These are phyloP conservation scores for Xerus inauris DNA, from an alignment of 2,113 vertebrate genomes.

Conservation along the genomic window DNA sequence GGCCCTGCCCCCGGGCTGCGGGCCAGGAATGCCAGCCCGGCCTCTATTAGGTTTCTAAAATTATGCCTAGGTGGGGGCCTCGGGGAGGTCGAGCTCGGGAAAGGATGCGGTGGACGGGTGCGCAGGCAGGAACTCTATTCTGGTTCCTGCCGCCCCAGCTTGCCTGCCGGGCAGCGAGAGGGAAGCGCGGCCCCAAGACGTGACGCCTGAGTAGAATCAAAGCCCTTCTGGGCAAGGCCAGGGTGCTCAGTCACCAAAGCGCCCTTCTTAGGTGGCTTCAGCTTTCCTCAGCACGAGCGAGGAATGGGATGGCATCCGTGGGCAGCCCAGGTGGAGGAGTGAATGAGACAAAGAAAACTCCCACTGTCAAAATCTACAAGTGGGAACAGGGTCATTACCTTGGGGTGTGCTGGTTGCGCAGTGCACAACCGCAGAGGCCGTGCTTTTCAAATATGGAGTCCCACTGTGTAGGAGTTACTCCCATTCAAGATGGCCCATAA, in stretches of 20 bases:
- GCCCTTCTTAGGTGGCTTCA: background rate
- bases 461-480: accelerated
- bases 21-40: slow-evolving; percentile 59
- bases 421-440: background rate
- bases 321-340: background rate
- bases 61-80: background rate
- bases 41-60: slow-evolving; percentile 68
- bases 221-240: background rate
- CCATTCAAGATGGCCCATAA: background rate
- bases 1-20: slow-evolving; percentile 52
- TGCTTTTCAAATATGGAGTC: background rate
- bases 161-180: background rate
- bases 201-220: slow-evolving; percentile 48
- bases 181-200: slow-evolving; percentile 69
- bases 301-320: background rate
- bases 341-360: background rate
- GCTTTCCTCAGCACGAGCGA: background rate
- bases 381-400: background rate
- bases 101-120: background rate
- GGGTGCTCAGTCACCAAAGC: background rate
- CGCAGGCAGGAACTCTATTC: slow-evolving; percentile 59
- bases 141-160: background rate
- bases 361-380: background rate
- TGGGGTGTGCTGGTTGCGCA: background rate
- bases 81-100: background rate